These are phyloP conservation scores for Rhinopomastus cyanomelas DNA, from an alignment of 2,113 vertebrate species.

Conservation along the genomic window DNA sequence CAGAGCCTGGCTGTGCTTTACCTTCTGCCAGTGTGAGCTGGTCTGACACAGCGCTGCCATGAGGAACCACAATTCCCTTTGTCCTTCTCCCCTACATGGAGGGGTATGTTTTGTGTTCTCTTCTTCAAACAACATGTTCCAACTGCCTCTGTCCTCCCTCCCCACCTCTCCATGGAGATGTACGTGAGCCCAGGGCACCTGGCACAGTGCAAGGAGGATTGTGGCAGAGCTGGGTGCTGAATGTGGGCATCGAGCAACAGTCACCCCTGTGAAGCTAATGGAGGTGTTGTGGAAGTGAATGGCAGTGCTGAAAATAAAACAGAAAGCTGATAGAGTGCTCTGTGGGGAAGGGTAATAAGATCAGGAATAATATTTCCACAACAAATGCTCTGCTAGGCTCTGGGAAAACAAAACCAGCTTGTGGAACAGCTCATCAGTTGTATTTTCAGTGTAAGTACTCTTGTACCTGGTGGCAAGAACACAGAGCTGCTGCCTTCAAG, in stretches of 20 bases:
- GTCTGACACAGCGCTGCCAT: neutral
- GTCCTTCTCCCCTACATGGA: neutral
- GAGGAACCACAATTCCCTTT: neutral
- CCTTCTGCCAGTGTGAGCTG: neutral
- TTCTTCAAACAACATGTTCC: neutral
- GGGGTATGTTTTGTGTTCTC: neutral
- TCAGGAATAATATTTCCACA: conserved; percentile 20
- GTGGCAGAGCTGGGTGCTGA: neutral
- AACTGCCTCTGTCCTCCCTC: neutral
- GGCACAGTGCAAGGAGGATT: neutral
- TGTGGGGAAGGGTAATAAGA: conserved; percentile 40
- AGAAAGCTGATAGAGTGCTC: conserved; percentile 45
- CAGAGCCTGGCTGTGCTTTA: neutral
- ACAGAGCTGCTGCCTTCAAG: neutral
- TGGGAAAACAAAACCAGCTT: neutral
- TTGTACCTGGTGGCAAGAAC: neutral
- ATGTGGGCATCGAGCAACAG: conserved; percentile 1
- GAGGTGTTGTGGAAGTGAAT: conserved; percentile 51
- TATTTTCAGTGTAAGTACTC: neutral
- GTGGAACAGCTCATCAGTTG: conserved; percentile 4
- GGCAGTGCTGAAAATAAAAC: conserved; percentile 40
- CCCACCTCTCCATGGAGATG: neutral
- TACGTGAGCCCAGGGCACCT: neutral
- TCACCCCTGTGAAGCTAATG: conserved; percentile 40
- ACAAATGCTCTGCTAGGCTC: conserved; percentile 25